Percentiles rank a stretch among this genome's conserved stretches.
Evolutionary conservation across 2,113 vertebrate genomes (phyloP).

Genomic region (Albula goreensis): DNA sequence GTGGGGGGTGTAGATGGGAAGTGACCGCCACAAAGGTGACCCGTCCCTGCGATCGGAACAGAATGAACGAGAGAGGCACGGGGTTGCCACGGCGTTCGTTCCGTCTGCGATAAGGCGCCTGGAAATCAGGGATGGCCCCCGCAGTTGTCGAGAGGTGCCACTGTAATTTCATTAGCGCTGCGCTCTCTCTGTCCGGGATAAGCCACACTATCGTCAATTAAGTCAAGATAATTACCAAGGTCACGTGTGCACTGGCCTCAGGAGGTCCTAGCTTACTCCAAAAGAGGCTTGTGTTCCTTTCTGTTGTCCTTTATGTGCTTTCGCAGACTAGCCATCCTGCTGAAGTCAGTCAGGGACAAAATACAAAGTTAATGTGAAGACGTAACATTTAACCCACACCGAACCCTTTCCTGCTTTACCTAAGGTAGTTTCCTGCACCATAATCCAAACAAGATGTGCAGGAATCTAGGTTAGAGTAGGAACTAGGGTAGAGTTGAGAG

Average conservation of each 20-base stretch:
- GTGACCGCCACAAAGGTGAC: neutral
- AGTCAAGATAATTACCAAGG: slow-evolving; percentile 20
- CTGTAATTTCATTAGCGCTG: neutral
- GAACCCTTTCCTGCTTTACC: neutral
- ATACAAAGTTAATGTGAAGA: neutral
- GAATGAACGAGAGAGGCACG: neutral
- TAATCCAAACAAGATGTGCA: neutral
- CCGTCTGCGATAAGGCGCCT: neutral
- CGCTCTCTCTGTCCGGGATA: slow-evolving; percentile 5
- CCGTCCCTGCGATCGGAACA: neutral
- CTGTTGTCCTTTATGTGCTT: neutral
- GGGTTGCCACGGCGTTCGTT: neutral
- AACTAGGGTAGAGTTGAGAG: neutral
- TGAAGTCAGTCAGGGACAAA: neutral
- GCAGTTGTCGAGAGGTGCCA: neutral
- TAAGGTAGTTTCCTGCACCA: neutral
- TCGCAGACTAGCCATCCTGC: neutral
- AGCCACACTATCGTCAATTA: slow-evolving; percentile 6
- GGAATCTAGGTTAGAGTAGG: neutral
- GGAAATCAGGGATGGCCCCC: neutral
- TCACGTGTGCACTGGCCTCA: slow-evolving; percentile 10
- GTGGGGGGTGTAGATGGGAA: neutral
- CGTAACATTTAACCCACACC: neutral
- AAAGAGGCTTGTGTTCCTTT: slow-evolving; percentile 1
- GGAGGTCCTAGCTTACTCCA: neutral